A percentile compares a stretch with the other conserved stretches of the same genome.
phyloP scores from a whole-genome alignment of 2,888 invertebrate genomes.

The Cyclophora punctaria region DNA sequence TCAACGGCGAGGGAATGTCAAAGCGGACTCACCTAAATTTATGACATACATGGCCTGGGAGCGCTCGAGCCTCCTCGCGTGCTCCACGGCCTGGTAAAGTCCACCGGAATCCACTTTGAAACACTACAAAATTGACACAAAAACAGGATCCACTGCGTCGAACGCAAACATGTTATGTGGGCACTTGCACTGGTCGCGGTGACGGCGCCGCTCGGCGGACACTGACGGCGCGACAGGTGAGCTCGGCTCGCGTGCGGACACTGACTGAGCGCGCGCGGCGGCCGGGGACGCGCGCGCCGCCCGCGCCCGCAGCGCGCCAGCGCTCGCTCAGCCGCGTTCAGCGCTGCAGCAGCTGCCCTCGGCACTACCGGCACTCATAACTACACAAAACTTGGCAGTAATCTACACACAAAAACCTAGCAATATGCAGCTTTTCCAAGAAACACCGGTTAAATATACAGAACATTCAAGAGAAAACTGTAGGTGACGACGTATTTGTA shows the following conservation, averaged over 20 bases:
- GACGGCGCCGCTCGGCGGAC: constrained; percentile 38
- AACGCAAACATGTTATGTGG: constrained; percentile 64
- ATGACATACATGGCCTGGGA: constrained; percentile 75
- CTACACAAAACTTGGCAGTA: constrained; percentile 46
- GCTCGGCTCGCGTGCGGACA: constrained; percentile 55
- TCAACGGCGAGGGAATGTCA: constrained; percentile 37
- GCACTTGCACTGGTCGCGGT: constrained; percentile 46
- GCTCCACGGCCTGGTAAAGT: constrained; percentile 70
- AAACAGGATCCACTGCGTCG: constrained; percentile 58
- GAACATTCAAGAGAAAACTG: constrained; percentile 12
- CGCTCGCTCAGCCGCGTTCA: constrained; percentile 12
- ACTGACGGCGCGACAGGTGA: constrained; percentile 43
- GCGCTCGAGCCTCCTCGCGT: constrained; percentile 69
- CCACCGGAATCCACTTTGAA: constrained; percentile 71
- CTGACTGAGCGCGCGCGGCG: constrained; percentile 33
- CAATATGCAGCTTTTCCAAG: constrained; percentile 40
- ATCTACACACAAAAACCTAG: constrained; percentile 26
- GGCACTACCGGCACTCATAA: constrained; percentile 27
- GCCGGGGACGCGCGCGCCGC: constrained; percentile 21
- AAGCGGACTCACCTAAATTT: constrained; percentile 72
- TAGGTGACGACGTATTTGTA: no score
- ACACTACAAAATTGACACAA: constrained; percentile 60
- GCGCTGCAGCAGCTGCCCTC: constrained; percentile 21
- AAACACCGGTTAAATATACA: constrained; percentile 24
- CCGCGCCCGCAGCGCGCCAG: constrained; percentile 15